Evolutionary conservation across 1,140 invertebrate species (phyloP).

Genomic region (Ips typographus): DNA sequence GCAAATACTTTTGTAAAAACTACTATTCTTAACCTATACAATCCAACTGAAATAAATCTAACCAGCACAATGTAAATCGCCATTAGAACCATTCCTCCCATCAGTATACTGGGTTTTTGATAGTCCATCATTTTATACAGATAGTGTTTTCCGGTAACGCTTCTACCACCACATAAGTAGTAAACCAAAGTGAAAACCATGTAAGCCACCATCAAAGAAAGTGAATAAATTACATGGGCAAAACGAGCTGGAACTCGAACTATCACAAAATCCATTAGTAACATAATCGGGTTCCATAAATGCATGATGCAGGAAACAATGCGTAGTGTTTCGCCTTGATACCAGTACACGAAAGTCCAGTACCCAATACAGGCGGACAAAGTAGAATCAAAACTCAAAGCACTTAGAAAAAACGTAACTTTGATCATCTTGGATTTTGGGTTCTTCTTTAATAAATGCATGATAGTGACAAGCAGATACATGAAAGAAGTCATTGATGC

Average conservation of each 20-base stretch:
- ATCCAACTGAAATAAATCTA: background rate
- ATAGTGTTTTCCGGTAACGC: background rate
- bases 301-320: too few species aligned
- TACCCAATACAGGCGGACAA: background rate
- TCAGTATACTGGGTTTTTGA: background rate
- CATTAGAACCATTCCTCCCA: background rate
- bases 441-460: too few species aligned
- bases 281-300: background rate
- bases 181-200: background rate
- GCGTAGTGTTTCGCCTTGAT: too few species aligned
- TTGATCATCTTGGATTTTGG: background rate
- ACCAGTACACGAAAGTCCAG: background rate
- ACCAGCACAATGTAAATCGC: background rate
- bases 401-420: background rate
- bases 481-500: too few species aligned
- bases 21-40: conserved; percentile 1
- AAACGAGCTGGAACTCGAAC: too few species aligned
- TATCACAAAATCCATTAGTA: background rate
- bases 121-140: background rate
- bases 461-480: too few species aligned
- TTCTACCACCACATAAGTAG: background rate
- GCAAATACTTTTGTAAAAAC: background rate
- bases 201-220: background rate
- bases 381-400: conserved; percentile 1
- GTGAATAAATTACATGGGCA: background rate